These are phyloP conservation scores for Clarias magur DNA, from an alignment of 2,113 vertebrate species.

Conservation along the genomic window DNA sequence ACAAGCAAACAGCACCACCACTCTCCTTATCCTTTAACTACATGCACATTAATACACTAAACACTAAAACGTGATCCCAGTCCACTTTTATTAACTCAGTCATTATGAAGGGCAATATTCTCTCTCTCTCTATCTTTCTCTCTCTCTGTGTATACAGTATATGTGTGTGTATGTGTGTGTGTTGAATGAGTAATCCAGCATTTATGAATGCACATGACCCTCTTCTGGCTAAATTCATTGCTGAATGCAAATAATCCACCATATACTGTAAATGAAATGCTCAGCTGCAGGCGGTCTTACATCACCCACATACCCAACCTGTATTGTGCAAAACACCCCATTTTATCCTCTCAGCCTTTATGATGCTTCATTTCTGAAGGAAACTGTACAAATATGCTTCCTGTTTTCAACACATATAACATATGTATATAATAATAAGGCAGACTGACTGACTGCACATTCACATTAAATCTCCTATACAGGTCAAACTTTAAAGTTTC, in stretches of 20 bases:
- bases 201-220: not conserved
- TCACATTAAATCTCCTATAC: not conserved
- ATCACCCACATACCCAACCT: not conserved
- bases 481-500: not conserved
- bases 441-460: not conserved
- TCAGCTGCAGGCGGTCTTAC: not conserved
- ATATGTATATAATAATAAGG: not conserved
- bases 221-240: not conserved
- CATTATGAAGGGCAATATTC: too few species aligned
- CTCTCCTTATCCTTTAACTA: conserved; percentile 2
- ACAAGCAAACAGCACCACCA: conserved; percentile 21
- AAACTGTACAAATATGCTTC: not conserved
- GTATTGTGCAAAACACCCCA: not conserved
- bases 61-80: not conserved
- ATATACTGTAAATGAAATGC: too few species aligned
- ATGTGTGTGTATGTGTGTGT: not conserved
- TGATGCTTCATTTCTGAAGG: not conserved
- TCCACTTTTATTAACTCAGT: not conserved
- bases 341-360: not conserved
- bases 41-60: not conserved
- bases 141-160: not conserved
- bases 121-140: too few species aligned
- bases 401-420: not conserved
- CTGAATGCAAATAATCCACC: not conserved
- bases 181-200: not conserved